phyloP scores from a whole-genome alignment of 92 coral and sea anemone genomes.

The Umimayanthus chanpuru region DNA sequence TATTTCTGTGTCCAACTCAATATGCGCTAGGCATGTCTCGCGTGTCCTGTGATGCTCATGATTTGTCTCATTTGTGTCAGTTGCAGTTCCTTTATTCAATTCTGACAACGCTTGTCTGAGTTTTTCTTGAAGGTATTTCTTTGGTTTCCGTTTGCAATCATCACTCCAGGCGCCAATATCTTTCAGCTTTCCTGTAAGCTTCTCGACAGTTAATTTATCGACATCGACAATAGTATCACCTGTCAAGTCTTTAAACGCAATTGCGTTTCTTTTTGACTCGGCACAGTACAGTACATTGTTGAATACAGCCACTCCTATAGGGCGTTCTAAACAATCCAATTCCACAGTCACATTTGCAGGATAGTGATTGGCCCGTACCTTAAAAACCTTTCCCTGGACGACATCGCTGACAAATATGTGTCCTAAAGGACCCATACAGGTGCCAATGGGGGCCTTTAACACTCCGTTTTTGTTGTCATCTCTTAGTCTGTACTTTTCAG shows the following conservation, averaged over 20 bases:
- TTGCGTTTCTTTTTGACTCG: constrained; percentile 58
- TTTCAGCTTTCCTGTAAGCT: constrained; percentile 44
- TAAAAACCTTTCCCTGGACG: constrained; percentile 55
- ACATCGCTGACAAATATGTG: no score
- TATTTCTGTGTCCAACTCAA: constrained; percentile 41
- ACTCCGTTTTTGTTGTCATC: constrained; percentile 58
- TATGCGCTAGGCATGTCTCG: background rate
- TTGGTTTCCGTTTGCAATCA: no score
- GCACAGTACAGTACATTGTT: constrained; percentile 57
- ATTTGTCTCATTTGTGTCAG: constrained; percentile 16
- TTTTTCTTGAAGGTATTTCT: no score
- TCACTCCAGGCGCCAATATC: no score
- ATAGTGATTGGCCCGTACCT: constrained; percentile 57
- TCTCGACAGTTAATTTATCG: constrained; percentile 50
- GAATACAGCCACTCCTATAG: constrained; percentile 61
- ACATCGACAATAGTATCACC: constrained; percentile 68
- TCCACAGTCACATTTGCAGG: constrained; percentile 41
- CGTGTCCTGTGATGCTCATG: background rate
- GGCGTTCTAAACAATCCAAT: constrained; percentile 54
- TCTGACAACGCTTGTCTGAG: background rate
- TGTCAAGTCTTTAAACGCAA: constrained; percentile 64
- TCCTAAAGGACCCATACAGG: constrained; percentile 32
- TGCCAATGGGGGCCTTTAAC: constrained; percentile 58
- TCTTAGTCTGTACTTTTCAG: no score
- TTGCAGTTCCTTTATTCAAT: constrained; percentile 1